Evolutionary conservation across 2,797 vertebrate species (phyloP).

Genomic region (Furcifer pardalis): DNA sequence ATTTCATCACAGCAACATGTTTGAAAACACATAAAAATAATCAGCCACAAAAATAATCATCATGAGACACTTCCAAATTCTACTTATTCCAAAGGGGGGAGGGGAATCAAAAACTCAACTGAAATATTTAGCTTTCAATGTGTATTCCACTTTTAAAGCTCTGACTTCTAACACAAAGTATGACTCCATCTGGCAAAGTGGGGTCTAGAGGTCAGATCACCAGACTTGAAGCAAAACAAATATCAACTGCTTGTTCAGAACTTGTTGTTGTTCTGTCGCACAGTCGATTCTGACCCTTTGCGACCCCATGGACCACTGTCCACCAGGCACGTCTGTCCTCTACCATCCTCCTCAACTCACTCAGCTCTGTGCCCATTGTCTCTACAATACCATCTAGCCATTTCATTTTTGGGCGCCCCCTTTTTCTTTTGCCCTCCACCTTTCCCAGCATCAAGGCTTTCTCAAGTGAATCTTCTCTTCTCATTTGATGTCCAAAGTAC

Average conservation of each 20-base stretch:
- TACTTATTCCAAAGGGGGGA: neutral
- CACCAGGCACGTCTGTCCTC: no score
- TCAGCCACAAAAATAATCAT: neutral
- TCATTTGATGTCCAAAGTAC: no score
- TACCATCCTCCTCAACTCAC: no score
- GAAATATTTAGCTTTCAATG: neutral
- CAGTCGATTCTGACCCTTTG: no score
- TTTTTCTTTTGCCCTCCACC: no score
- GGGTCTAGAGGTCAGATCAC: neutral
- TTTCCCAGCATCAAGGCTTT: no score
- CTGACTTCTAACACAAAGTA: conserved; percentile 5
- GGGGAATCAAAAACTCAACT: neutral
- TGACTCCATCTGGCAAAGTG: neutral
- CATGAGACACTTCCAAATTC: neutral
- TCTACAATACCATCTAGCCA: no score
- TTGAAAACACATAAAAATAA: neutral
- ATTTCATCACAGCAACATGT: neutral
- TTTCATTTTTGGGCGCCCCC: no score
- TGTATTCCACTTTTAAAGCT: neutral
- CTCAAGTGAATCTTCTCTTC: no score
- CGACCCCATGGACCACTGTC: no score
- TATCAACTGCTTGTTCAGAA: neutral
- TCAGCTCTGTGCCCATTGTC: no score
- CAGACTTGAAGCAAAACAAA: neutral
- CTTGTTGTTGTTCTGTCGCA: no score